phyloP scores from a whole-genome alignment of 37 sponge, comb jelly and placozoan genomes.

The Halisarca cf. caerulea region DNA sequence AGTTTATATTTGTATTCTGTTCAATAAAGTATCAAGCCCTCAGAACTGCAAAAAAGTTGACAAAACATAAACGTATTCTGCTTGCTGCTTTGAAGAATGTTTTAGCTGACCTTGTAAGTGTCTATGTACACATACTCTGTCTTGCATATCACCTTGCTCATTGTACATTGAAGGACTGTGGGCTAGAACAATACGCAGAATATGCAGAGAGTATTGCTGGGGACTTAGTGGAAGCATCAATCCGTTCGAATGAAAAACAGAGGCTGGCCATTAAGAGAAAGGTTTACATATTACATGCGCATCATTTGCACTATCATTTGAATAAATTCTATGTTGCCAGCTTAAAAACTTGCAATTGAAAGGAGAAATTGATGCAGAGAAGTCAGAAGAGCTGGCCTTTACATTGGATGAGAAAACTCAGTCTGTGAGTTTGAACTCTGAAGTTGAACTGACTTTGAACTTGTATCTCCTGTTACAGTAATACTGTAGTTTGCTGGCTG shows the following conservation, averaged over 20 bases:
- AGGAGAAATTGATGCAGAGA: slow-evolving; percentile 18
- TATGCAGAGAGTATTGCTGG: slow-evolving; percentile 25
- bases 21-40: slow-evolving; percentile 18
- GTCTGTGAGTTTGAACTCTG: background rate
- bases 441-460: background rate
- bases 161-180: slow-evolving; percentile 10
- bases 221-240: slow-evolving; percentile 40
- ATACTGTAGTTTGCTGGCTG: too few relatives aligned
- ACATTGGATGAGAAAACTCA: slow-evolving; percentile 32
- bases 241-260: slow-evolving; percentile 38
- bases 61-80: slow-evolving; percentile 18
- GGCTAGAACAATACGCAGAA: background rate
- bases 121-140: background rate
- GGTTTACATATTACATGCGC: background rate
- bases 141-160: background rate
- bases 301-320: background rate
- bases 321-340: background rate
- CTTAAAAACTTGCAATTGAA: slow-evolving; percentile 3
- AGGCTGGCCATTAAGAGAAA: background rate
- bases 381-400: slow-evolving; percentile 11
- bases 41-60: background rate
- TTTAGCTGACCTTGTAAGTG: slow-evolving; percentile 16
- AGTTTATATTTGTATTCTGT: background rate
- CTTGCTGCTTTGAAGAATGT: slow-evolving; percentile 28
- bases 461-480: background rate